Base-by-base conservation (phyloP, 2,797 vertebrate species). In the Typhlichthys subterraneus region DNA sequence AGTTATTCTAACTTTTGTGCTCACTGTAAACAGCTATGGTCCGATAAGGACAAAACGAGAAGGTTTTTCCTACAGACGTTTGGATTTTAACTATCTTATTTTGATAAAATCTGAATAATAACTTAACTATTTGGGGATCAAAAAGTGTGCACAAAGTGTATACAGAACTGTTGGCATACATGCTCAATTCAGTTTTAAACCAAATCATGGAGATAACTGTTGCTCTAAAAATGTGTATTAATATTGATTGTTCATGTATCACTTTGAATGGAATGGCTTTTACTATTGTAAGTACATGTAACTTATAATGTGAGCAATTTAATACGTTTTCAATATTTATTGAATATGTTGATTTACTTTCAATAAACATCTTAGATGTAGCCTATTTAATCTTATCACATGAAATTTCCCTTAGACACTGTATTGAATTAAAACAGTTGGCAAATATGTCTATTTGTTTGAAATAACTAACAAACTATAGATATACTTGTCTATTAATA, bases 61-160 rank as follows among this genome's bases (percentile, higher is more conserved):
- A 33, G 38, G 9, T 14, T 84, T 88, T 83, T 87, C 81, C 61
- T 72, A 79, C 58, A 14, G 57, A 73, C 60, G 45, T 69, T 77
- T 79, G 57, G 46, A 81, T 87, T 86, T 87, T 23, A 76, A 68
- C 14, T 23, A 4, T 4, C 2, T 83, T 81, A 85, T 88, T 90
- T 91, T 87, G 78, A 90, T 88, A 87, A 88, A 89, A 82, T 84
- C 85, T 89, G 77, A 85, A 87, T 85, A 85, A 77, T 76, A 67
- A 19, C 15, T 45, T 29, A 74, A 70, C 75, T 57, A 59, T 13
- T 23, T 31, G 4, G 70, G 67, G 72, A 59, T 59, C 65, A 82
- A 78, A 69, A 75, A 88, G 85, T 87, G 89, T 67, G 90, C 87
- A 87, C 61, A 69, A 75, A 88, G 85, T 87, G 89, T 67, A 90